Conservation (phyloP, 37 sponge, comb jelly and placozoan species). For the Halichondria panicea region DNA sequence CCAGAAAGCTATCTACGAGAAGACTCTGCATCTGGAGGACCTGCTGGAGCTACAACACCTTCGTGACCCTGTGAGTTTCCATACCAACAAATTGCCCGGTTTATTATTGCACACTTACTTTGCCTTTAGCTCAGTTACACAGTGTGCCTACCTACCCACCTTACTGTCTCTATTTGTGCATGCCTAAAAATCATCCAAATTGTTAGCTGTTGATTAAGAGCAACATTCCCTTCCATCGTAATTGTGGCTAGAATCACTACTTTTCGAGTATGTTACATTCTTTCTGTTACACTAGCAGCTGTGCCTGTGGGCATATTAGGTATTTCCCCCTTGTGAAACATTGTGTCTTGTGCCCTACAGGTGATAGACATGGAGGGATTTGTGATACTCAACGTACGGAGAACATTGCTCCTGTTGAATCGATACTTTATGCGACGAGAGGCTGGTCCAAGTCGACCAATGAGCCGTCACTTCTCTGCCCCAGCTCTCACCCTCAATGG, state of each 20-base stretch:
- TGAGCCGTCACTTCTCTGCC: slow-evolving; percentile 65
- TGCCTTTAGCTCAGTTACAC: not conserved
- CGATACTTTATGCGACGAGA: slow-evolving; percentile 70
- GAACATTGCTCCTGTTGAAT: slow-evolving; percentile 68
- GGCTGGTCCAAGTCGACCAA: slow-evolving; percentile 27
- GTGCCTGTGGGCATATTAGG: too few species aligned
- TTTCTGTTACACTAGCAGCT: not conserved
- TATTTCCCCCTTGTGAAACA: too few species aligned
- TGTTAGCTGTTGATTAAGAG: too few species aligned
- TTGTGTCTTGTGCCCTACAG: too few species aligned
- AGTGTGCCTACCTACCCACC: not conserved
- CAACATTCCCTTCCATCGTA: too few species aligned
- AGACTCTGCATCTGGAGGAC: slow-evolving; percentile 73
- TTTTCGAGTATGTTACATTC: not conserved
- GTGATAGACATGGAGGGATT: slow-evolving; percentile 86
- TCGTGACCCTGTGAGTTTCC: slow-evolving; percentile 69
- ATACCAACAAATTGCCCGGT: too few species aligned
- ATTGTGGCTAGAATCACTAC: too few species aligned
- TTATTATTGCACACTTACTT: slow-evolving; percentile 1
- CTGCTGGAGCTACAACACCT: slow-evolving; percentile 81
- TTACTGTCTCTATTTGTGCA: not conserved
- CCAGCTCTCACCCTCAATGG: not conserved
- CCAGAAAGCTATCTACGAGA: slow-evolving; percentile 73
- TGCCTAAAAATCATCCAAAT: too few species aligned
- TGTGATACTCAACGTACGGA: slow-evolving; percentile 70